Conservation (phyloP, 2,888 invertebrate species). For the Volucella inanis region DNA sequence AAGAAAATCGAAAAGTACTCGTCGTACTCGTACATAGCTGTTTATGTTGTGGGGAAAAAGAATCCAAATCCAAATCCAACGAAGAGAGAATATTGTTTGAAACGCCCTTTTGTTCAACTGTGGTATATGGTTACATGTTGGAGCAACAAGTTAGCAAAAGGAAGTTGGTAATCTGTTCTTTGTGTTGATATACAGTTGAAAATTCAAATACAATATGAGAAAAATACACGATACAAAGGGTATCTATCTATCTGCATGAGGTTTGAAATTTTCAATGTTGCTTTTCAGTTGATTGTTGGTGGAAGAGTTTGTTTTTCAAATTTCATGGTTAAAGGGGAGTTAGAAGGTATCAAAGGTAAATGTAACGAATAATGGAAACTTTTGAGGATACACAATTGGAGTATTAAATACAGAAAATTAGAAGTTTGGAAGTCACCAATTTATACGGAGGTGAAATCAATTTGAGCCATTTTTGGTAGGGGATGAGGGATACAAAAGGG, state of each 20-base stretch:
- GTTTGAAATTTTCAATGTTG: conserved; percentile 26
- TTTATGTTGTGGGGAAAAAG: conserved; percentile 12
- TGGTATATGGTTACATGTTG: background rate
- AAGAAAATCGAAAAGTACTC: conserved; percentile 15
- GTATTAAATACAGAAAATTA: too few relatives aligned
- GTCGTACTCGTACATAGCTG: background rate
- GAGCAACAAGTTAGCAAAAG: conserved; percentile 60
- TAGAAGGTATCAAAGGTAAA: too few relatives aligned
- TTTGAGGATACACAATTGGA: too few relatives aligned
- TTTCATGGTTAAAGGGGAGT: too few relatives aligned
- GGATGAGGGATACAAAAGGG: too few relatives aligned
- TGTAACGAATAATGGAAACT: too few relatives aligned
- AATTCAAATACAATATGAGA: conserved; percentile 22
- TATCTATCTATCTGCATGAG: background rate
- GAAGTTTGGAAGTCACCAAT: too few relatives aligned
- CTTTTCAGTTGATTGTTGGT: background rate
- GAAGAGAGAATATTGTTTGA: conserved; percentile 15
- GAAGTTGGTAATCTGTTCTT: conserved; percentile 52
- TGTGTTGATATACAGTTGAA: conserved; percentile 31
- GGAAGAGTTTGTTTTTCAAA: too few relatives aligned
- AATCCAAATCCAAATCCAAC: too few relatives aligned
- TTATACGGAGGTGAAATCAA: too few relatives aligned
- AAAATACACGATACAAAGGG: background rate
- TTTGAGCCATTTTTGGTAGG: too few relatives aligned
- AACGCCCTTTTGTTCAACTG: conserved; percentile 28